These are phyloP conservation scores for Phthorimaea operculella DNA, from an alignment of 1,140 invertebrate species.

Conservation along the genomic window DNA sequence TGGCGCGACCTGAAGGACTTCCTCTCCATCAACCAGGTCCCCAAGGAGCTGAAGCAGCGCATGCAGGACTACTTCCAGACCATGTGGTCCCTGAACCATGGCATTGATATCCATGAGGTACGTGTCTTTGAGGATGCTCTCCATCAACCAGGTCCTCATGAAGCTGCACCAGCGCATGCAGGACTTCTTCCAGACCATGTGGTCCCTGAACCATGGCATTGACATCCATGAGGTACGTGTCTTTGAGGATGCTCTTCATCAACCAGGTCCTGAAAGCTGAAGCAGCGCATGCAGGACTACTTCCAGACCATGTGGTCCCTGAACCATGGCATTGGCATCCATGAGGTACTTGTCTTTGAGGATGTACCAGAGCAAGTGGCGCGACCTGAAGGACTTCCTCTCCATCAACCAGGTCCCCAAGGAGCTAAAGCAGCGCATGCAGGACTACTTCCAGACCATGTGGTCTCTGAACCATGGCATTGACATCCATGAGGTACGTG, in stretches of 20 bases:
- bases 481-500: conserved; percentile 95
- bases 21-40: conserved; percentile 93
- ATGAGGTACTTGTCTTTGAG: too few species aligned
- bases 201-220: conserved; percentile 98
- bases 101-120: conserved; percentile 97
- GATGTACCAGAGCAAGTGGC: conserved; percentile 97
- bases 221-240: conserved; percentile 97
- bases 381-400: conserved; percentile 97
- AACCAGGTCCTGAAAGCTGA: conserved; percentile 96
- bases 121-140: conserved; percentile 86
- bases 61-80: conserved; percentile 99
- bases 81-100: conserved; percentile 98
- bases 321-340: conserved; percentile 98
- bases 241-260: conserved; percentile 93
- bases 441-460: conserved; percentile 99
- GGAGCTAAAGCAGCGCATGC: conserved; percentile 94
- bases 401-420: conserved; percentile 96
- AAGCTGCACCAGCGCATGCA: conserved; percentile 96
- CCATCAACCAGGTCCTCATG: conserved; percentile 96
- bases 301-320: conserved; percentile 99
- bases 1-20: conserved; percentile 98
- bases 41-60: conserved; percentile 94
- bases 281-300: conserved; percentile 97
- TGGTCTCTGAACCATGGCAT: conserved; percentile 99
- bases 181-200: conserved; percentile 99